Percentiles rank a stretch among this genome's conserved stretches.
Evolutionary conservation across 2,797 vertebrate genomes (phyloP).

Genomic region (Argya squamiceps): DNA sequence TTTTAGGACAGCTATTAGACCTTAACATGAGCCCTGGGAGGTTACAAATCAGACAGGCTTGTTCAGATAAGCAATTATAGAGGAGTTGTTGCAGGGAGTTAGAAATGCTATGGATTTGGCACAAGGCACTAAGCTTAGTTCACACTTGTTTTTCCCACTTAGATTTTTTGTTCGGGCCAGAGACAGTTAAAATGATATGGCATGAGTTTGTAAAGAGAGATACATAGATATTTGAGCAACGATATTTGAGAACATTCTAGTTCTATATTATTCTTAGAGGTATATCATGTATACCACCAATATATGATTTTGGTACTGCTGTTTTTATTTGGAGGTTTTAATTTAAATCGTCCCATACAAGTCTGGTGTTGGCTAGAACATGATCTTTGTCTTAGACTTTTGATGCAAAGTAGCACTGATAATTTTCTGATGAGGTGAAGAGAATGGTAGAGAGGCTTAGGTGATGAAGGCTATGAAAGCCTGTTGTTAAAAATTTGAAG

Average conservation of each 20-base stretch:
- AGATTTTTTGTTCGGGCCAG: background rate
- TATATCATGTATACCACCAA: background rate
- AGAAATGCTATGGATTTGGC: background rate
- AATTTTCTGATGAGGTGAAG: background rate
- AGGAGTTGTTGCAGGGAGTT: background rate
- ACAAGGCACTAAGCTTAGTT: background rate
- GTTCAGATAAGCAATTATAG: background rate
- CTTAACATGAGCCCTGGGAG: background rate
- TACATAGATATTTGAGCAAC: background rate
- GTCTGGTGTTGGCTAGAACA: rapidly evolving
- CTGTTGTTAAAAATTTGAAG: background rate
- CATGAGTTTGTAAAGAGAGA: background rate
- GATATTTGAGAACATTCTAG: background rate
- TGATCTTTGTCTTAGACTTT: background rate
- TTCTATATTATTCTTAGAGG: background rate
- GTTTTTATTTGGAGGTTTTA: background rate
- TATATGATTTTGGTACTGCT: background rate
- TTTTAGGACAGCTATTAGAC: background rate
- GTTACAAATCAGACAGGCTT: background rate
- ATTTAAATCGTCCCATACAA: background rate
- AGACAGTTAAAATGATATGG: background rate
- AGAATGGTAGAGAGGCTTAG: background rate
- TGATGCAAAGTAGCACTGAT: background rate
- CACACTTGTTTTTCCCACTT: background rate
- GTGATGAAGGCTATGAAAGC: background rate